These are phyloP conservation scores for Drosophila emarginata DNA, from an alignment of 2,888 invertebrate species.

Conservation along the genomic window DNA sequence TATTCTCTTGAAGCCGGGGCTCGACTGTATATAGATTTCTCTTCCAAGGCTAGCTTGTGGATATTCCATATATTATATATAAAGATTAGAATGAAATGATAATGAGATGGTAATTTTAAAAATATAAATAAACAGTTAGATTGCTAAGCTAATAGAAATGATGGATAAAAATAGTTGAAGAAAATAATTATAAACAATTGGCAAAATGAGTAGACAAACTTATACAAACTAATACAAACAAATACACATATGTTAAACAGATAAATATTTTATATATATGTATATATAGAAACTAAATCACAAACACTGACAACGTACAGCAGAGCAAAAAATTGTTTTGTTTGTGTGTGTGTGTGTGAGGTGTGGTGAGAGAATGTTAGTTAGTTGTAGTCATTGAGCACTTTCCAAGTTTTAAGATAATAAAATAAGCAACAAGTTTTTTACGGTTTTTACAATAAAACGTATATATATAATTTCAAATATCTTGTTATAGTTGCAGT, in stretches of 20 bases:
- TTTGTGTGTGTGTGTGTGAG: background rate
- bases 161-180: background rate
- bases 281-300: conserved; percentile 43
- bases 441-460: conserved; percentile 78
- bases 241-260: conserved; percentile 1
- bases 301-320: conserved; percentile 61
- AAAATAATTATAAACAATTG: background rate
- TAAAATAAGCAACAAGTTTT: conserved; percentile 73
- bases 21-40: background rate
- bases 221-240: conserved; percentile 6
- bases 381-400: conserved; percentile 56
- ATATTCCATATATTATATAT: background rate
- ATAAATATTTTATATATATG: conserved; percentile 13
- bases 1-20: too few species aligned
- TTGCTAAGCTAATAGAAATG: background rate
- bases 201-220: conserved; percentile 24
- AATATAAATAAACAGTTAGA: background rate
- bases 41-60: background rate
- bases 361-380: conserved; percentile 47
- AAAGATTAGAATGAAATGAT: conserved; percentile 21
- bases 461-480: conserved; percentile 77
- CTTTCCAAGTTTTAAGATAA: conserved; percentile 62
- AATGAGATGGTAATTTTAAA: background rate
- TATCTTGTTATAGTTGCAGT: conserved; percentile 46
- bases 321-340: conserved; percentile 37